Evolutionary conservation across 2,888 invertebrate genomes (phyloP).

Genomic region (Amphiduros pacificus): DNA sequence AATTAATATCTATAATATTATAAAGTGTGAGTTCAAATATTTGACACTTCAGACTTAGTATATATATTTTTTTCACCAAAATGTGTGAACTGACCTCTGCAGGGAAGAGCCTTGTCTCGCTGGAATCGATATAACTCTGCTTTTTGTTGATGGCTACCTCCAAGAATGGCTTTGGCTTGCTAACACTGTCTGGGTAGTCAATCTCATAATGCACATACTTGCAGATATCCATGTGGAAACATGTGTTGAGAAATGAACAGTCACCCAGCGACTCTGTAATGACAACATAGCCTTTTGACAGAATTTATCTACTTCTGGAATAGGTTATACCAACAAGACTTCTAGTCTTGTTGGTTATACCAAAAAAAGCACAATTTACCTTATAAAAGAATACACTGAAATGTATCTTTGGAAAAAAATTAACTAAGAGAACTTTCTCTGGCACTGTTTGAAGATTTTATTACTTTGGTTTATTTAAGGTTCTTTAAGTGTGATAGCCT

Average conservation of each 20-base stretch:
- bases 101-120: conserved; percentile 50
- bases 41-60: no score
- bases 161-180: conserved; percentile 29
- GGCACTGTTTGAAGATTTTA: no score
- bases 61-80: background rate
- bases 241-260: conserved; percentile 96
- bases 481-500: no score
- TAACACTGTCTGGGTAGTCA: conserved; percentile 63
- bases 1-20: background rate
- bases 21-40: background rate
- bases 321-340: no score
- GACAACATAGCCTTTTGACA: no score
- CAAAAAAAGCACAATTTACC: no score
- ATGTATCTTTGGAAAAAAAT: no score
- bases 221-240: conserved; percentile 99
- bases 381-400: no score
- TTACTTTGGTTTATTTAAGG: no score
- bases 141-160: conserved; percentile 30
- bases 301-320: no score
- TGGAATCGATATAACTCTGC: conserved; percentile 23
- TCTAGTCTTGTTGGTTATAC: no score
- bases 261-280: conserved; percentile 82
- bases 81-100: conserved; percentile 41
- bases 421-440: no score
- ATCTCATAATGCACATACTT: conserved; percentile 98